phyloP scores from a whole-genome alignment of 2,797 vertebrate species.

The Dryobates pubescens region DNA sequence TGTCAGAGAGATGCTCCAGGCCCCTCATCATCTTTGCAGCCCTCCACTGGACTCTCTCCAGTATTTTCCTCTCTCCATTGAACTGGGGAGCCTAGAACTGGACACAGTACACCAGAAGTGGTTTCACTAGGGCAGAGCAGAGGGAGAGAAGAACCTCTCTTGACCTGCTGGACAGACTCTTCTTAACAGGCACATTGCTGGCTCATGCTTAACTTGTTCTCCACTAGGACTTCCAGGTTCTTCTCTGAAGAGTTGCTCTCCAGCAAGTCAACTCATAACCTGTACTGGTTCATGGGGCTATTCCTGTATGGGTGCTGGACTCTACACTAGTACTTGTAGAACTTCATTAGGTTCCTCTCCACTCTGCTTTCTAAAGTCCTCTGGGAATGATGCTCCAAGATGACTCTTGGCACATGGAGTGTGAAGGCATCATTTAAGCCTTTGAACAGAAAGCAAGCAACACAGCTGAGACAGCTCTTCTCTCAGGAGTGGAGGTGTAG shows the following conservation, averaged over 20 bases:
- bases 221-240: neutral
- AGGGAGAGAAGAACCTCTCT: too few relatives aligned
- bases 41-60: too few relatives aligned
- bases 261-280: neutral
- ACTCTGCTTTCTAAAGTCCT: neutral
- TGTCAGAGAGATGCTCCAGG: too few relatives aligned
- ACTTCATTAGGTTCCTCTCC: too few relatives aligned
- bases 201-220: neutral
- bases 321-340: too few relatives aligned
- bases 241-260: neutral
- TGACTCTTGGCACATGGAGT: neutral
- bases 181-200: too few relatives aligned
- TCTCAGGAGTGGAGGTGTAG: neutral
- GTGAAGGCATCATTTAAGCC: neutral
- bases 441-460: neutral
- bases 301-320: neutral
- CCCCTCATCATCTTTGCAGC: too few relatives aligned
- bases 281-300: neutral
- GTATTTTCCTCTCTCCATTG: too few relatives aligned
- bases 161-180: too few relatives aligned
- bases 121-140: too few relatives aligned
- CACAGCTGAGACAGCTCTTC: neutral
- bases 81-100: too few relatives aligned
- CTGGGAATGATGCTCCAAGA: neutral
- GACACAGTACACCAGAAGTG: too few relatives aligned